These are phyloP conservation scores for Platerodrilus igneus DNA, from an alignment of 2,888 invertebrate species.

Conservation along the genomic window DNA sequence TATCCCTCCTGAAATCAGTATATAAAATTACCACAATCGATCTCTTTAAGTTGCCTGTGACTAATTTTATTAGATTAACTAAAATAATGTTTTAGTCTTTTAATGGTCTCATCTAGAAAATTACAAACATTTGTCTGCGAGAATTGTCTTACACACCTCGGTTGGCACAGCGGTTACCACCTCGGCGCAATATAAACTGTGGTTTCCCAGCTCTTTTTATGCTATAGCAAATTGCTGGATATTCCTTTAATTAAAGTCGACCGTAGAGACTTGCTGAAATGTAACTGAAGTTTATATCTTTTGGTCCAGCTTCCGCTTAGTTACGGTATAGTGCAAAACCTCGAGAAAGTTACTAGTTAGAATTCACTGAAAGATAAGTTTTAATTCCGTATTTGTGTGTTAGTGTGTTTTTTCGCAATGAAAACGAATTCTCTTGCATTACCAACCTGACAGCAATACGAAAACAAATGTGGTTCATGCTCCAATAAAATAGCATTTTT, in stretches of 20 bases:
- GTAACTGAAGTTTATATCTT: constrained; percentile 2
- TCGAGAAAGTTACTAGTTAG: too few species aligned
- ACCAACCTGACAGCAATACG: constrained; percentile 6
- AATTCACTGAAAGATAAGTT: too few species aligned
- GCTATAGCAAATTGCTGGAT: constrained; percentile 10
- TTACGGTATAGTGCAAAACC: too few species aligned
- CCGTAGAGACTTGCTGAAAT: constrained; percentile 3
- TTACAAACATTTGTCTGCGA: constrained; percentile 29
- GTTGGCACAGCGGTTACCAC: constrained; percentile 19
- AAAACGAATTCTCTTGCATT: constrained; percentile 3
- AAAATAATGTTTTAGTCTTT: constrained; percentile 24
- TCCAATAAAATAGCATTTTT: constrained; percentile 10
- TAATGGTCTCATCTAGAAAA: constrained; percentile 28
- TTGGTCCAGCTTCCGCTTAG: too few species aligned
- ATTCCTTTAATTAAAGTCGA: constrained; percentile 12
- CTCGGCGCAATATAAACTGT: constrained; percentile 15
- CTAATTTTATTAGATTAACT: constrained; percentile 29
- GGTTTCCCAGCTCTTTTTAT: constrained; percentile 13
- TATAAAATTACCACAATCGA: too few species aligned
- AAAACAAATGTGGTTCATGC: constrained; percentile 5
- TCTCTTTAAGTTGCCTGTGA: constrained; percentile 26
- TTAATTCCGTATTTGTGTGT: too few species aligned
- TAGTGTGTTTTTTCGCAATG: constrained; percentile 2
- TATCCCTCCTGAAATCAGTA: too few species aligned
- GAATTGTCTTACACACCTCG: constrained; percentile 21